Base-by-base conservation (phyloP, 2,888 invertebrate genomes). In the Nowickia ferox region DNA sequence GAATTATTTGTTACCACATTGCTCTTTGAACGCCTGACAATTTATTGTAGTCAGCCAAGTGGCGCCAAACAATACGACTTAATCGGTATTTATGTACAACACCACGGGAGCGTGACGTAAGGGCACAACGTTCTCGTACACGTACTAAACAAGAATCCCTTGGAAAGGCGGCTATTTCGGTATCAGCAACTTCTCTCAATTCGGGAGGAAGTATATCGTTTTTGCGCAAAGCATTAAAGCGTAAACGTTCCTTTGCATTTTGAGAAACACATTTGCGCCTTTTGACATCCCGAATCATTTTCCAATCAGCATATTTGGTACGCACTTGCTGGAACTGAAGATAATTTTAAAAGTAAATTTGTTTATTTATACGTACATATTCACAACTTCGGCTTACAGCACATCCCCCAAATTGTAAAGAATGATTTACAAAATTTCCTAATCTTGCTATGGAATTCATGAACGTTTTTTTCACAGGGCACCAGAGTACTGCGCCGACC, bases 11-110 rank as follows among this genome's bases (percentile, higher is more conserved):
- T 87, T 92, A 93, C 98, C 99, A 99, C 94, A 97, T 96, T n/a
- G 98, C 98, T 91, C 98, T 94, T 92, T 98, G 98, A 0, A 98
- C 96, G 53, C 99, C 99, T 19, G 97, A 95, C 53, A 99, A 92
- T 92, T 97, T 96, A 93, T 98, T 99, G 92, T 98, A 96, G 94
- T 99, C 99, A 0, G 97, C 98, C 85, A 98, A 93, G 90, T 97
- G 95, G 86, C 99, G 95, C 94, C 97, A 99, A 8, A 97, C 95
- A 87, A 98, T 97, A 90, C 99, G 95, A 90, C 98, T 98, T 83
- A 99, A 91, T 72, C 98, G 95, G 96, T 97, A 99, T 76, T 96
- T 95, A 66, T 93, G 92, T 0, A 98, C 96, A 85, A 95, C 94
- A 87, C 98, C 98, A 86, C 97, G 94, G 0, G 96, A 95, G 88